Conservation (phyloP, 2,113 vertebrate species). For the Ammodytes marinus region DNA sequence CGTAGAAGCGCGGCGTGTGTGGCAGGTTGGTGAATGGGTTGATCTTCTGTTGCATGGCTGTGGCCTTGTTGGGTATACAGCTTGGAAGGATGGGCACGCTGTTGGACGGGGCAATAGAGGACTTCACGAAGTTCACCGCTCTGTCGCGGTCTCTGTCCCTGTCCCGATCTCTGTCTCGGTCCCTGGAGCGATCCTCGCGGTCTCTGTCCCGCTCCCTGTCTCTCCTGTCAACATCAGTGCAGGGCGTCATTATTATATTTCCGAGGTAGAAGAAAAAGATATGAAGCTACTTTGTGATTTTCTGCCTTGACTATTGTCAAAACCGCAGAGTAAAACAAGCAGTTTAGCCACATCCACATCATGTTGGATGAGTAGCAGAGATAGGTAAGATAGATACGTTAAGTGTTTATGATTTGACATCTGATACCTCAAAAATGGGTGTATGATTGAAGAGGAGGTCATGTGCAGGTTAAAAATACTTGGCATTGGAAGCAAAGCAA, state of each 20-base stretch:
- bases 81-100: constrained; percentile 70
- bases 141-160: constrained; percentile 94
- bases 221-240: constrained; percentile 83
- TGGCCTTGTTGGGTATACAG: constrained; percentile 88
- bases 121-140: constrained; percentile 83
- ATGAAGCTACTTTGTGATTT: neutral
- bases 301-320: neutral
- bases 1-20: constrained; percentile 96
- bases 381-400: neutral
- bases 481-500: neutral
- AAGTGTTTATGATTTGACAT: neutral
- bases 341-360: neutral
- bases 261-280: neutral
- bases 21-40: constrained; percentile 98
- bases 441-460: neutral
- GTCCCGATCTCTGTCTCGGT: constrained; percentile 89
- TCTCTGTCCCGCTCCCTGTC: constrained; percentile 95
- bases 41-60: constrained; percentile 92
- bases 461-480: neutral
- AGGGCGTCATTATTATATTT: neutral
- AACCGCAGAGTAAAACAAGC: neutral
- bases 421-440: neutral
- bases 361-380: neutral
- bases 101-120: constrained; percentile 82
- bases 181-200: constrained; percentile 87